Base-by-base conservation (phyloP, 2,888 invertebrate genomes). In the Drosophila neutralis region DNA sequence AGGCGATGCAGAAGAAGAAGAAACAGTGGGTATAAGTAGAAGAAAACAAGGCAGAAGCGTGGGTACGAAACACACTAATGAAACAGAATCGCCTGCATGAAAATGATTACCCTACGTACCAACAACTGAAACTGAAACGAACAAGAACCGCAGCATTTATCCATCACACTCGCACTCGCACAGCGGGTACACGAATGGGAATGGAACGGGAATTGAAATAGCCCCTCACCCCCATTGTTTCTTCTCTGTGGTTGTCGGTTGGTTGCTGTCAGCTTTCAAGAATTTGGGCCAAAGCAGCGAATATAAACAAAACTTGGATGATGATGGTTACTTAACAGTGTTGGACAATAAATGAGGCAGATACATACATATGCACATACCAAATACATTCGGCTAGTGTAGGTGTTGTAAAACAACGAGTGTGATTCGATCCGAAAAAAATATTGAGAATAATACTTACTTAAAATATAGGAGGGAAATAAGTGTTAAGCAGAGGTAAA, bases 251-350 rank as follows among this genome's bases (percentile, higher is more conserved):
- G 33, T 54, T 69, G 53, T 67, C 76, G 69, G 68, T 70, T 54
- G 67, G 67, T 68, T 54, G 69, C 73, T 89, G 87, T 87, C 81
- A 80, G 87, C 71, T 78, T 76, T 78, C 29, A 83, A 82, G 82
- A 82, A 82, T 86, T 90, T 86, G 90, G 86, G 86, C 80, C 90
- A 86, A 82, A 88, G 75, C 82, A 74, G 76, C 83, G 76, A 78
- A 78, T 80, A 86, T 80, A 88, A 85, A 86, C 88, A 86, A 82
- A 76, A 76, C 76, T 73, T 69, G 31, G 78, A 82, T 68, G 86
- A 86, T 88, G 87, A 81, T 84, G 86, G 90, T 86, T 86, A 86
- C 86, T 90, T 90, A 86, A 86, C 86, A 88, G 78, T 76, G 80
- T 76, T 87, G 60, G 70, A 87, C 89, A 84, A 83, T 74, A 81